These are phyloP conservation scores for Dolichomitus sp. DNA, from an alignment of 2,888 invertebrate genomes.

Conservation along the genomic window DNA sequence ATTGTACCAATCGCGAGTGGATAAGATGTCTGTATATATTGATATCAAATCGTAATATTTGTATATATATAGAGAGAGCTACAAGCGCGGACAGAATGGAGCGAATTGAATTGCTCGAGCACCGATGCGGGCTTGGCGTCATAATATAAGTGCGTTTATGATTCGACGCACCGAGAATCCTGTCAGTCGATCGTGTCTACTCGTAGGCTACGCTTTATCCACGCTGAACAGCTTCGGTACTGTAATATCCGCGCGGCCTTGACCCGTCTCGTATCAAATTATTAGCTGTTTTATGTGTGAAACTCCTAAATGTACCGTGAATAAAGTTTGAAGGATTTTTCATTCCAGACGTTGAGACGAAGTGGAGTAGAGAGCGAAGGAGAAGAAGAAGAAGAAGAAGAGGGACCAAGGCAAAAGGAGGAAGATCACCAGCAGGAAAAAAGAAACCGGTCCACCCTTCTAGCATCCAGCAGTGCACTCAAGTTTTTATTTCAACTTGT, in stretches of 20 bases:
- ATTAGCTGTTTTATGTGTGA: constrained; percentile 5
- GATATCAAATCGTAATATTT: constrained; percentile 8
- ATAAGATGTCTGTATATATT: neutral
- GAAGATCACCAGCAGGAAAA: constrained; percentile 9
- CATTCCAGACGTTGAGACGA: neutral
- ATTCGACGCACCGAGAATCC: constrained; percentile 73
- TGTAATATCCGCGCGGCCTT: constrained; percentile 40
- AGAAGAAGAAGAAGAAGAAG: constrained; percentile 2
- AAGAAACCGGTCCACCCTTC: constrained; percentile 42
- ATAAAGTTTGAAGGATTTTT: neutral
- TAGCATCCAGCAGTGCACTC: constrained; percentile 24
- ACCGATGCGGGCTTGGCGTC: constrained; percentile 38
- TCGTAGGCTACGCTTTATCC: constrained; percentile 51
- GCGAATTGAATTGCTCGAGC: constrained; percentile 49
- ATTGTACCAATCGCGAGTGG: neutral
- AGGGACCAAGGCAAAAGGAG: neutral
- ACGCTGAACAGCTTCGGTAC: constrained; percentile 10
- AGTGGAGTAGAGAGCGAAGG: neutral
- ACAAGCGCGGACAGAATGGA: neutral
- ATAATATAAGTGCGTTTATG: constrained; percentile 75
- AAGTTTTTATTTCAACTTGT: constrained; percentile 56
- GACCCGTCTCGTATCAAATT: constrained; percentile 32
- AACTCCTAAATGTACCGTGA: neutral
- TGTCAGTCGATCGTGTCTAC: constrained; percentile 75
- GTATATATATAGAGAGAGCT: neutral